Evolutionary conservation across 1,140 invertebrate species (phyloP).

Genomic region (Rhopalosiphum maidis): DNA sequence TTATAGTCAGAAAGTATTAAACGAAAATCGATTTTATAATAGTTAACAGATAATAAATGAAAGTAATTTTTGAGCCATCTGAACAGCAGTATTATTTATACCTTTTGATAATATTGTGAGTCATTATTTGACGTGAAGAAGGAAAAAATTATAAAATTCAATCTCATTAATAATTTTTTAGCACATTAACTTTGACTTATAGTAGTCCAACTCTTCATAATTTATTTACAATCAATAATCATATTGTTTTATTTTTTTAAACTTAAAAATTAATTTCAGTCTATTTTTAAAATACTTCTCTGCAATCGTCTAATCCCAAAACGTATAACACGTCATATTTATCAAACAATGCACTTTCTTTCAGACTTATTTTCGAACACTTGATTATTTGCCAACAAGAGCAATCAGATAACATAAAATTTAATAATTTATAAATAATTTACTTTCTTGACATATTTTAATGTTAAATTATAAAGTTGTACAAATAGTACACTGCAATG

Average conservation of each 20-base stretch:
- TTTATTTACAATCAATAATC: not conserved
- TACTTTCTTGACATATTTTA: slow-evolving; percentile 47
- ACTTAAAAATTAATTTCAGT: not conserved
- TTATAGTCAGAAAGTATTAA: too few species aligned
- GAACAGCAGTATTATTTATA: not conserved
- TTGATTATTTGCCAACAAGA: slow-evolving; percentile 39
- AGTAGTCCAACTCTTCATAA: not conserved
- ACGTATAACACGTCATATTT: slow-evolving; percentile 6
- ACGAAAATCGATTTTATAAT: not conserved
- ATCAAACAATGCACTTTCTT: slow-evolving; percentile 43
- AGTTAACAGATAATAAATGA: not conserved
- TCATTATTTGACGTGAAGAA: not conserved
- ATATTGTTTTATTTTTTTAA: not conserved
- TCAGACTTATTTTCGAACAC: slow-evolving; percentile 49
- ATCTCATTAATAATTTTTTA: not conserved
- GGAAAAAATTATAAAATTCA: not conserved
- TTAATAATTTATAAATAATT: slow-evolving; percentile 16
- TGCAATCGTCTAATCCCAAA: not conserved
- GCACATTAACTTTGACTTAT: not conserved
- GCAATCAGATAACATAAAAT: slow-evolving; percentile 23
- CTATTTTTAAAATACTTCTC: not conserved
- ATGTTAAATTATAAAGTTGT: slow-evolving; percentile 11
- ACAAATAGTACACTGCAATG: not conserved
- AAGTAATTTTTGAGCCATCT: not conserved
- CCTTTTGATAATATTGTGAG: not conserved